These are phyloP conservation scores for Zaprionus gabonicus DNA, from an alignment of 1,140 invertebrate genomes.

Conservation along the genomic window DNA sequence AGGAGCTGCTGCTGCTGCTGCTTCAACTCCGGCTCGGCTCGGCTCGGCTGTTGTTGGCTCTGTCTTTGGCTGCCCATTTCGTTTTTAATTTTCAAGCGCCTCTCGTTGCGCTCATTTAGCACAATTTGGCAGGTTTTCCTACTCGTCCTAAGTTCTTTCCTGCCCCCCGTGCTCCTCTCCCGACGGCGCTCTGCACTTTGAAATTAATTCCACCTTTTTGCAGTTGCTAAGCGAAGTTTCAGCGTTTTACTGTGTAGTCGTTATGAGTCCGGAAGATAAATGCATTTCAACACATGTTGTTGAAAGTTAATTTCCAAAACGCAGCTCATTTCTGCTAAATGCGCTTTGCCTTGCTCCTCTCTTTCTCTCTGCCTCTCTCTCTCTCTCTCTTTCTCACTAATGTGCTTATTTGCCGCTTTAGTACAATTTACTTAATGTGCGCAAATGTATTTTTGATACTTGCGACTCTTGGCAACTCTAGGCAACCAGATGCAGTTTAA, in stretches of 20 bases:
- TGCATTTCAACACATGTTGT: slow-evolving; percentile 81
- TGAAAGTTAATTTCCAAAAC: slow-evolving; percentile 81
- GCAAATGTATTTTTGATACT: slow-evolving; percentile 74
- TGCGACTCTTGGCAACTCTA: slow-evolving; percentile 36
- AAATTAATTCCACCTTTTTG: slow-evolving; percentile 78
- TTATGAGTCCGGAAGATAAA: slow-evolving; percentile 73
- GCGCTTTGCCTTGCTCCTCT: slow-evolving; percentile 61
- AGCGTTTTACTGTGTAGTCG: slow-evolving; percentile 25
- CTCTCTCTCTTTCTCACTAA: not conserved
- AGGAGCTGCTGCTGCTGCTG: not conserved
- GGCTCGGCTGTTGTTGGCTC: not conserved
- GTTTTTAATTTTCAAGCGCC: slow-evolving; percentile 73
- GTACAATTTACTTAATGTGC: slow-evolving; percentile 43
- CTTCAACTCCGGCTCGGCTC: not conserved
- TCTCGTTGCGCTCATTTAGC: slow-evolving; percentile 65
- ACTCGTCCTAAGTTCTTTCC: slow-evolving; percentile 45
- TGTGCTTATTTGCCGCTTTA: slow-evolving; percentile 18
- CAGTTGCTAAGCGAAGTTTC: slow-evolving; percentile 51
- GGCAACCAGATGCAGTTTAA: slow-evolving; percentile 55
- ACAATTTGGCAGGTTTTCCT: slow-evolving; percentile 74
- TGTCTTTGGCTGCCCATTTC: slow-evolving; percentile 36
- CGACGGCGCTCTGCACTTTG: not conserved
- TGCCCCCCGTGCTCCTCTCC: not conserved
- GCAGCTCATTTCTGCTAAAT: slow-evolving; percentile 77
- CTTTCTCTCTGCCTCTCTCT: not conserved